A percentile compares a stretch with the other conserved stretches of the same genome.
Evolutionary conservation across 2,797 vertebrate species (phyloP).

Genomic region (Typhlichthys subterraneus): DNA sequence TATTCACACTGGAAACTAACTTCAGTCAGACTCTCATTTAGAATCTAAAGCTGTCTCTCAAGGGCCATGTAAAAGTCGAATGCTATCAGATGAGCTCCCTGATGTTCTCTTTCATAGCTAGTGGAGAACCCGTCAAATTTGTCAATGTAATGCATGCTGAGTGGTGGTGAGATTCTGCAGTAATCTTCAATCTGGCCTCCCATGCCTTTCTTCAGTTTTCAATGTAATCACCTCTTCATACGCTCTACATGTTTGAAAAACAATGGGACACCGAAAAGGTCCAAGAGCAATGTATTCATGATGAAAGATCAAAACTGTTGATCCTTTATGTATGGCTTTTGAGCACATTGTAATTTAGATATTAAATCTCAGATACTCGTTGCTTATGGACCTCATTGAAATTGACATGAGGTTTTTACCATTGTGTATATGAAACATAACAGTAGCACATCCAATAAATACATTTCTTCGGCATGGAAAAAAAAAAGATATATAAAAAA

Average conservation of each 20-base stretch:
- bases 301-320: neutral
- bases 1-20: too few species aligned
- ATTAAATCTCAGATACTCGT: slow-evolving; percentile 6
- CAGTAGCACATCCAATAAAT: slow-evolving; percentile 13
- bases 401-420: slow-evolving; percentile 13
- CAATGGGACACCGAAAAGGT: slow-evolving; percentile 4
- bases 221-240: slow-evolving; percentile 13
- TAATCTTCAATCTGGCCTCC: slow-evolving; percentile 1
- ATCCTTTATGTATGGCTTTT: neutral
- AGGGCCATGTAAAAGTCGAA: neutral
- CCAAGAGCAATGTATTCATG: neutral
- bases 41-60: neutral
- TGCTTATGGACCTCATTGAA: neutral
- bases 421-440: slow-evolving; percentile 20
- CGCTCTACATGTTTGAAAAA: neutral
- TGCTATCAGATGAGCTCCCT: slow-evolving; percentile 17
- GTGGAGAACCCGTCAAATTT: slow-evolving; percentile 3
- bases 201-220: slow-evolving; percentile 14
- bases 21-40: slow-evolving; percentile 1
- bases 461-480: slow-evolving; percentile 13
- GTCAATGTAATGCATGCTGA: slow-evolving; percentile 12
- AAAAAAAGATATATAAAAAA: slow-evolving; percentile 20
- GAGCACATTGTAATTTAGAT: too few species aligned
- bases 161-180: slow-evolving; percentile 10
- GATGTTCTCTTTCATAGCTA: slow-evolving; percentile 24